phyloP scores from a whole-genome alignment of 35 echinoderm and acorn worm species.

The Chiridota heheva region DNA sequence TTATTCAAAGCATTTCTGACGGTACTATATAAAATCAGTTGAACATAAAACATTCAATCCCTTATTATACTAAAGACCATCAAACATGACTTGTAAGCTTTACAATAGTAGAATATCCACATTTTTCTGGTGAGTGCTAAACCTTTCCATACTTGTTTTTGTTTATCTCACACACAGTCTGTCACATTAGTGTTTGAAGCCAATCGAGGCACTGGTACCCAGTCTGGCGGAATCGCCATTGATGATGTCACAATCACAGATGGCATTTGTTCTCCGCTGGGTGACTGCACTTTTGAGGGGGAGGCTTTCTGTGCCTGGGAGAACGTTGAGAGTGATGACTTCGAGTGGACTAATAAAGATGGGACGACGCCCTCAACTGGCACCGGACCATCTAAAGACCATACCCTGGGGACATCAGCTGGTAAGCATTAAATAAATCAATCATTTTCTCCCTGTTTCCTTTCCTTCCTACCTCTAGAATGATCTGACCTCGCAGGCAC shows the following conservation, averaged over 20 bases:
- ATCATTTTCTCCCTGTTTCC: too few relatives aligned
- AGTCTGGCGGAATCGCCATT: background rate
- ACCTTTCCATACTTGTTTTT: too few relatives aligned
- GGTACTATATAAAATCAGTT: too few relatives aligned
- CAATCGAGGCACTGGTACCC: slow-evolving; percentile 9
- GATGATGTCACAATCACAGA: background rate
- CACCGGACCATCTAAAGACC: slow-evolving; percentile 66
- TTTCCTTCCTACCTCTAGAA: too few relatives aligned
- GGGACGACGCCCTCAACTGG: slow-evolving; percentile 40
- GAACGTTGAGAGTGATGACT: slow-evolving; percentile 56
- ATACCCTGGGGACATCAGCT: slow-evolving; percentile 62
- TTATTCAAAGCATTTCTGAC: too few relatives aligned
- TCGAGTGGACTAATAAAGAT: slow-evolving; percentile 57
- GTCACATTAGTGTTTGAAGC: slow-evolving; percentile 12
- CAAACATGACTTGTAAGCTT: too few relatives aligned
- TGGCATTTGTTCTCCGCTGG: slow-evolving; percentile 3
- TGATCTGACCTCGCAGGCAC: too few relatives aligned
- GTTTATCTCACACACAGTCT: background rate
- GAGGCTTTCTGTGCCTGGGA: slow-evolving; percentile 61
- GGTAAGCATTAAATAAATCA: slow-evolving; percentile 60
- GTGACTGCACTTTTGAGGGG: slow-evolving; percentile 33
- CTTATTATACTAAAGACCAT: too few relatives aligned
- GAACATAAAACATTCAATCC: too few relatives aligned
- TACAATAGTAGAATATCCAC: too few relatives aligned
- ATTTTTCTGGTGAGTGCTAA: too few relatives aligned